Evolutionary conservation across 2,113 vertebrate species (phyloP).

Genomic region (Pollimyrus isidori): DNA sequence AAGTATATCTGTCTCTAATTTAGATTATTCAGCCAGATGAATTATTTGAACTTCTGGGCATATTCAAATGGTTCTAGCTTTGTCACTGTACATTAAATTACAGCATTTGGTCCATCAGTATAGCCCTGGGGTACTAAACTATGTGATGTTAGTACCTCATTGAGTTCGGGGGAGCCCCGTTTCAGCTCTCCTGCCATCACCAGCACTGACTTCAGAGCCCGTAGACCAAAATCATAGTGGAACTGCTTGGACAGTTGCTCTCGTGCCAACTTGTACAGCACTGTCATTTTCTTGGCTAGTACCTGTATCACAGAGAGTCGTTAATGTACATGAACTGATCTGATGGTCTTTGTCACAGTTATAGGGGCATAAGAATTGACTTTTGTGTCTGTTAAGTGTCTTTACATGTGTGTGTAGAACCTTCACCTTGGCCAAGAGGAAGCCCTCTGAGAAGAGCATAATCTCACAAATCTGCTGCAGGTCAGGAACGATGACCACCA

Average conservation of each 20-base stretch:
- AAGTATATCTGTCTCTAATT: background rate
- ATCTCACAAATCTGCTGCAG: slow-evolving; percentile 98
- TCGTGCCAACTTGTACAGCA: slow-evolving; percentile 85
- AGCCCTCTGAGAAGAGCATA: slow-evolving; percentile 97
- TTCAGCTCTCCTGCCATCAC: slow-evolving; percentile 95
- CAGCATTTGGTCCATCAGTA: background rate
- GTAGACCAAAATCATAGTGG: slow-evolving; percentile 93
- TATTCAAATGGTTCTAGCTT: background rate
- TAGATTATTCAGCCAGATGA: background rate
- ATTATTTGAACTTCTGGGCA: background rate
- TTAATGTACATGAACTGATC: background rate
- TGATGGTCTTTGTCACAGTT: background rate
- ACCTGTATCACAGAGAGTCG: slow-evolving; percentile 50
- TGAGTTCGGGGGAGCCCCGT: slow-evolving; percentile 76
- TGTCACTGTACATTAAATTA: background rate
- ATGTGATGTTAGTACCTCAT: slow-evolving; percentile 64
- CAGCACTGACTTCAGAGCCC: slow-evolving; percentile 89
- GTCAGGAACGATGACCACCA: slow-evolving; percentile 90
- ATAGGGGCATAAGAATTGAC: background rate
- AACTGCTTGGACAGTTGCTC: slow-evolving; percentile 94
- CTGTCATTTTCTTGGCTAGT: slow-evolving; percentile 97
- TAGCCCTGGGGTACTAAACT: background rate
- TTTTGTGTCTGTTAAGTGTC: background rate
- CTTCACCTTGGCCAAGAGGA: slow-evolving; percentile 81
- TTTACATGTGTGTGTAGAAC: background rate